Evolutionary conservation across 2,797 vertebrate species (phyloP), one percentile per base, ranked within the genome.

Genomic region (Melanotaenia parkinsoni): DNA sequence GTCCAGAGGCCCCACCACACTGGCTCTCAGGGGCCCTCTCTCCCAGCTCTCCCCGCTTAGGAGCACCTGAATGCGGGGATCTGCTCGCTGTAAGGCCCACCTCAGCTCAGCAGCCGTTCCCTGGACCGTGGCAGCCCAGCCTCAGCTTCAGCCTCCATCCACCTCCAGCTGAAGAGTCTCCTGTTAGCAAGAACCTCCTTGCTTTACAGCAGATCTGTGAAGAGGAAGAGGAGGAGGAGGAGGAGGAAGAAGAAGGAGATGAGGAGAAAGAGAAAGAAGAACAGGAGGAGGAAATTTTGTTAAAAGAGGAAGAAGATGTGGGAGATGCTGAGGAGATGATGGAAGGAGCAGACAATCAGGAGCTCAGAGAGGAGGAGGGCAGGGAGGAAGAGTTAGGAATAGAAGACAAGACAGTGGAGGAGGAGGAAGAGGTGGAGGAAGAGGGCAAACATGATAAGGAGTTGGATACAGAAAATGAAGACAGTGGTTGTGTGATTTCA

Each of bases 171-270:
- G 94, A 95, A 1, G 95, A 95, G 58, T 90, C 93, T 3, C 58
- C 92, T 0, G 81, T 88, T 35, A 67, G 91, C 57, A 96, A 94
- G 90, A 95, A 89, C 74, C 86, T 94, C 2, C 92, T 92, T 0
- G 94, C 94, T 0, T 90, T 97, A 43, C 96, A 96, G 86, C 95
- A 95, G 87, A 95, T 95, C 76, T 95, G 92, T 76, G 95, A 95
- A 73, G 95, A 95, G 7, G 95, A 94, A 0, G 95, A 95, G 5
- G 94, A 95, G 0, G 94, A 95, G 0, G 92, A 93, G 0, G 90
- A 95, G 74, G 94, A 91, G 0, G 88, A 86, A 1, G 86, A 83
- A 5, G 76, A 83, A 76, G 4, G 58, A 20, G 73, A 30, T 5
- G 89, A 26, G 63, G 82, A 0, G 0, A 91, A 92, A 0, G 90